Conservation (phyloP, 1,140 invertebrate genomes). For the Dysdera silvatica region DNA sequence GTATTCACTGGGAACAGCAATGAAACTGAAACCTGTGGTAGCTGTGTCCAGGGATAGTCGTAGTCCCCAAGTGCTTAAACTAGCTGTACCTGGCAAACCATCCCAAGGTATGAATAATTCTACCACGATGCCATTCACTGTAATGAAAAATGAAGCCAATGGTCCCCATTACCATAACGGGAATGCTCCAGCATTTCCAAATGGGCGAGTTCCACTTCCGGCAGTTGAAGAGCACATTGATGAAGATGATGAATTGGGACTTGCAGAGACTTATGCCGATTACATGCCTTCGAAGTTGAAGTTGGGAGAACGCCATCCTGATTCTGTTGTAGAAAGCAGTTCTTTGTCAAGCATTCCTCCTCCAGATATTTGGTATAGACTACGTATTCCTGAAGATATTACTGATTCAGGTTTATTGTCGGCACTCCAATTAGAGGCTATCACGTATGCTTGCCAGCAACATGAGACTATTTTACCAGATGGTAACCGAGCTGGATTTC, state of each 20-base stretch:
- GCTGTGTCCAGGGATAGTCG: no score
- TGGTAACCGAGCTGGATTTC: constrained; percentile 83
- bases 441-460: constrained; percentile 89
- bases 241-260: constrained; percentile 94
- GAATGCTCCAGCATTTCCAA: no score
- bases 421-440: constrained; percentile 90
- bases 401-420: constrained; percentile 79
- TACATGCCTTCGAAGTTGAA: constrained; percentile 96
- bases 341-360: constrained; percentile 93
- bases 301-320: constrained; percentile 89
- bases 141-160: constrained; percentile 12
- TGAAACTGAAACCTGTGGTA: no score
- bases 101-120: no score
- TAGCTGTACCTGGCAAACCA: no score
- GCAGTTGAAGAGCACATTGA: no score
- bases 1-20: no score
- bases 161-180: constrained; percentile 15
- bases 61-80: no score
- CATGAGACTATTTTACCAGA: constrained; percentile 86
- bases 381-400: constrained; percentile 76
- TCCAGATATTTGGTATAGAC: constrained; percentile 81
- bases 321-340: constrained; percentile 99
- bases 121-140: no score
- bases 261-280: constrained; percentile 96
- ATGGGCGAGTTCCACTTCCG: constrained; percentile 1